A percentile compares a stretch with the other conserved stretches of the same genome.
phyloP scores from a whole-genome alignment of 2,113 vertebrate genomes.

The Lamprotornis superbus region DNA sequence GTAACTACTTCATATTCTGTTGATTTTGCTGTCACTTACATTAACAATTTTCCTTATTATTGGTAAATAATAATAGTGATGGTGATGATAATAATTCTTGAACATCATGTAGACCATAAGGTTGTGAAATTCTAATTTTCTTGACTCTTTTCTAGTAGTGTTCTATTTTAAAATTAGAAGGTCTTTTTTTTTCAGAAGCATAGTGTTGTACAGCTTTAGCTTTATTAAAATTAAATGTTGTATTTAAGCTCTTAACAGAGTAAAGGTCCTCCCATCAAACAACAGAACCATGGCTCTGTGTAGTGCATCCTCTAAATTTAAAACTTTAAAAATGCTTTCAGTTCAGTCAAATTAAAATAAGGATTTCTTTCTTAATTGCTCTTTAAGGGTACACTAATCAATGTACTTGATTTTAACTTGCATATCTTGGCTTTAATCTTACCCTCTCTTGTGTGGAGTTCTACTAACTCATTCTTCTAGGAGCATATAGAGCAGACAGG shows the following conservation, averaged over 20 bases:
- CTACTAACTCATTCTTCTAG: neutral
- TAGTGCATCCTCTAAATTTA: neutral
- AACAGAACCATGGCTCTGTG: neutral
- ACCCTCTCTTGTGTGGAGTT: neutral
- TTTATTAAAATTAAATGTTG: neutral
- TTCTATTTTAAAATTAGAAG: neutral
- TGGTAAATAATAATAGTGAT: neutral
- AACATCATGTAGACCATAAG: neutral
- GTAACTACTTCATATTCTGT: neutral
- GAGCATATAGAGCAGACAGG: neutral
- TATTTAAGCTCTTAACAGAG: neutral
- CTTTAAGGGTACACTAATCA: neutral
- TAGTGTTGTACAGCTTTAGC: neutral
- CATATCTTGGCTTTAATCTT: neutral
- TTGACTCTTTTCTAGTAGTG: neutral
- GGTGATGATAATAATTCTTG: neutral
- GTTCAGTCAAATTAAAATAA: neutral
- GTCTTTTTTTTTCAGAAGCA: neutral
- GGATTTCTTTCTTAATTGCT: neutral
- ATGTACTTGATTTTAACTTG: neutral
- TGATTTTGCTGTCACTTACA: neutral
- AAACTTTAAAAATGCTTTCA: neutral
- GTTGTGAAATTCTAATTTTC: neutral
- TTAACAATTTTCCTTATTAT: neutral
- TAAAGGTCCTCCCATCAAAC: neutral